Conservation (phyloP, 2,888 invertebrate species). For the Andrena dorsata region DNA sequence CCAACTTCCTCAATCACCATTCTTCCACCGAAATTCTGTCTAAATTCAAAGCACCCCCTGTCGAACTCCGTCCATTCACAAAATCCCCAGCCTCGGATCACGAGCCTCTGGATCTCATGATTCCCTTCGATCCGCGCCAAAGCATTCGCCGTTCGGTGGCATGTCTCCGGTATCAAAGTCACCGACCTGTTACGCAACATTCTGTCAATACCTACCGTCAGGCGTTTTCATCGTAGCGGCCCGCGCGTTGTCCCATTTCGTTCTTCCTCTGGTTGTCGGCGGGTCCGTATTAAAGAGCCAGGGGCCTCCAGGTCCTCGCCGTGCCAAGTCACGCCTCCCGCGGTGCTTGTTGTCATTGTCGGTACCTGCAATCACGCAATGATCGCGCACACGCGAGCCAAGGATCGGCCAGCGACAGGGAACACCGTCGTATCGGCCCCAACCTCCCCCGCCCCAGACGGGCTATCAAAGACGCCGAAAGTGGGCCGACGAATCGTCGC, state of each 20-base stretch:
- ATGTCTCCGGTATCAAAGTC: conserved; percentile 26
- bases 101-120: background rate
- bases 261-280: conserved; percentile 78
- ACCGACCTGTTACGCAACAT: conserved; percentile 51
- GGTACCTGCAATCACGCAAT: conserved; percentile 76
- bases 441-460: conserved; percentile 54
- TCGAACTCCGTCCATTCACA: background rate
- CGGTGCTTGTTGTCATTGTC: conserved; percentile 84
- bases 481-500: conserved; percentile 61
- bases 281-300: conserved; percentile 69
- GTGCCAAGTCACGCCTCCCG: conserved; percentile 83
- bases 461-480: conserved; percentile 73
- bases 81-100: background rate
- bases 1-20: too few relatives aligned
- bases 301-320: conserved; percentile 48
- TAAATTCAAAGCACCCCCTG: too few relatives aligned
- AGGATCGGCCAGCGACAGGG: conserved; percentile 59
- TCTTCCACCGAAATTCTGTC: too few relatives aligned
- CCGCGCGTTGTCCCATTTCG: conserved; percentile 54
- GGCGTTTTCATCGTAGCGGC: conserved; percentile 18
- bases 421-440: conserved; percentile 72
- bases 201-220: conserved; percentile 13
- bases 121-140: background rate
- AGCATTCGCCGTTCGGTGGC: background rate
- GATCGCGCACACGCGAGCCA: conserved; percentile 73